Evolutionary conservation across 2,113 vertebrate genomes (phyloP).

Genomic region (Percopsis transmontana): DNA sequence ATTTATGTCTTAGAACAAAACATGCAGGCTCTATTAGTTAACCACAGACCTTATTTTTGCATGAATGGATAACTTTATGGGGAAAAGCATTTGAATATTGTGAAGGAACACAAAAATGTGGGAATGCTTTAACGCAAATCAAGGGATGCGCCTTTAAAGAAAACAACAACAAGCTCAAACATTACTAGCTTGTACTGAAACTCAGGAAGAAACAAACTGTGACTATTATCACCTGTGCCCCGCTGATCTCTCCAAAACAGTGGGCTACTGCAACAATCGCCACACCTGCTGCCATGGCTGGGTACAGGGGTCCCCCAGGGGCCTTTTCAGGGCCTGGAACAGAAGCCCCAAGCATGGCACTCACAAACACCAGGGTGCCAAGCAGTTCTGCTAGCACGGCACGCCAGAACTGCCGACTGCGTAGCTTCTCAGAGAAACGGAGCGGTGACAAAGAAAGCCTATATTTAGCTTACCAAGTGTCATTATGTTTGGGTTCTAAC

Average conservation of each 20-base stretch:
- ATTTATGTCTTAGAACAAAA: too few species aligned
- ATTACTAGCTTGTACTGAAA: neutral
- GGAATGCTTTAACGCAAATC: neutral
- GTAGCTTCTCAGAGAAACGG: constrained; percentile 69
- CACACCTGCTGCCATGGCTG: constrained; percentile 79
- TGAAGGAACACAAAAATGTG: neutral
- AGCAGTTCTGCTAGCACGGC: constrained; percentile 73
- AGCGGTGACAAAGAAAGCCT: constrained; percentile 9
- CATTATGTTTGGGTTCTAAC: neutral
- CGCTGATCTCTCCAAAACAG: constrained; percentile 81
- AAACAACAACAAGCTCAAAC: neutral
- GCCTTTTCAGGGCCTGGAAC: constrained; percentile 59
- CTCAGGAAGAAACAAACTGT: neutral
- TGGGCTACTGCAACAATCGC: constrained; percentile 70
- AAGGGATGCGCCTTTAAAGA: neutral
- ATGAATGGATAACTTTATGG: too few species aligned
- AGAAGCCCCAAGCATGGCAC: constrained; percentile 79
- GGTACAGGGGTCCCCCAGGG: constrained; percentile 69
- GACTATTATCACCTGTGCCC: constrained; percentile 74
- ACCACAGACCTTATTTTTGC: too few species aligned
- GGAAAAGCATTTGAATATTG: neutral
- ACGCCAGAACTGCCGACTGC: constrained; percentile 78
- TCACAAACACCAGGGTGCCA: constrained; percentile 81
- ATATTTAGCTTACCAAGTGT: neutral
- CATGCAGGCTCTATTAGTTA: too few species aligned